Conservation (phyloP, 2,888 invertebrate species). For the Lobophora halterata region DNA sequence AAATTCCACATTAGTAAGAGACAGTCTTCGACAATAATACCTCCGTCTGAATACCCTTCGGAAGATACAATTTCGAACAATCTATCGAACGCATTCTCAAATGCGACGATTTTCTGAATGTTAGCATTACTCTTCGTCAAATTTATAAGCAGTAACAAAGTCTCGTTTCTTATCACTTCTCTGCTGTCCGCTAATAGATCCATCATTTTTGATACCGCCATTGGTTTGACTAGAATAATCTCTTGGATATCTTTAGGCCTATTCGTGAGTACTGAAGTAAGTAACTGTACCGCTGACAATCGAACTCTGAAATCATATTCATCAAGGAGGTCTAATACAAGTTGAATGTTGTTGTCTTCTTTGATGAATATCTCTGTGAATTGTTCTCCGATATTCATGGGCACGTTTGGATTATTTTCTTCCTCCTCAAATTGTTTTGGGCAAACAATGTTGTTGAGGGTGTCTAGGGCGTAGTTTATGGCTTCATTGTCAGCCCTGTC, state of each 20-base stretch:
- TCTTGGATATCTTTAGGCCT: constrained; percentile 93
- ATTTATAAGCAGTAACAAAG: constrained; percentile 93
- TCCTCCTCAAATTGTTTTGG: constrained; percentile 91
- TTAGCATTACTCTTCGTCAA: constrained; percentile 96
- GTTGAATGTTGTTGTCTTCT: constrained; percentile 89
- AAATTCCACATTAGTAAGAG: constrained; percentile 95
- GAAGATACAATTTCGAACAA: constrained; percentile 95
- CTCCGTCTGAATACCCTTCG: constrained; percentile 96
- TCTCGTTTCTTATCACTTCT: constrained; percentile 97
- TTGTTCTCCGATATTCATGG: constrained; percentile 91
- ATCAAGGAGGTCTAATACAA: constrained; percentile 91
- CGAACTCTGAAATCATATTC: constrained; percentile 97
- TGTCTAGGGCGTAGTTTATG: constrained; percentile 94
- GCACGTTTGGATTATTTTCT: constrained; percentile 83
- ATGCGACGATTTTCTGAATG: constrained; percentile 99
- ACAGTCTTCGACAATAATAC: constrained; percentile 99
- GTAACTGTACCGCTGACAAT: constrained; percentile 92
- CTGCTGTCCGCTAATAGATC: constrained; percentile 96
- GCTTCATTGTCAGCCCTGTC: constrained; percentile 96
- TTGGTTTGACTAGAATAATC: constrained; percentile 93
- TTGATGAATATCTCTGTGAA: constrained; percentile 99
- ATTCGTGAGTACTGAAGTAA: constrained; percentile 93
- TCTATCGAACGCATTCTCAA: constrained; percentile 98
- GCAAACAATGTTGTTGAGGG: constrained; percentile 94
- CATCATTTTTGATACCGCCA: constrained; percentile 98